Percentiles rank a stretch among this genome's conserved stretches.
Conservation (phyloP, 2,888 invertebrate genomes). For the Drosophila testacea region DNA sequence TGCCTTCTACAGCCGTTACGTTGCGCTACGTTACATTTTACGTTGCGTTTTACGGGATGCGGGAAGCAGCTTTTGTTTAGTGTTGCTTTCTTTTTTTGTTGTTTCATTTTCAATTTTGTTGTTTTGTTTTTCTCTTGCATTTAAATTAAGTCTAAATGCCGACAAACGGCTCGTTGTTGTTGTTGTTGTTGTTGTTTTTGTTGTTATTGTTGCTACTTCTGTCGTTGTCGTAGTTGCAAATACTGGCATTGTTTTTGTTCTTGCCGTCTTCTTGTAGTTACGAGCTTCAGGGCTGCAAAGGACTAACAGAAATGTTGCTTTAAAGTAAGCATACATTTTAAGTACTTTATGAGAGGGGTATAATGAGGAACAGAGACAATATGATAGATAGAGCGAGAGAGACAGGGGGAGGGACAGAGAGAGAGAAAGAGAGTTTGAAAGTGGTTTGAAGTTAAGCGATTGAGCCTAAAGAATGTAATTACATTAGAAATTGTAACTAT, state of each 20-base stretch:
- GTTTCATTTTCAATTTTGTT: constrained; percentile 9
- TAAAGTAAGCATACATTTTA: constrained; percentile 17
- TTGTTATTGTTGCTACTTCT: constrained; percentile 34
- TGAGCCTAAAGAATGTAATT: constrained; percentile 4
- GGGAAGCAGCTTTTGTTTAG: constrained; percentile 57
- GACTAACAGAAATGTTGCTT: constrained; percentile 19
- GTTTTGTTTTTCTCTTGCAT: constrained; percentile 58
- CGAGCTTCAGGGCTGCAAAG: constrained; percentile 29
- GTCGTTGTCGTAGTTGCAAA: constrained; percentile 25
- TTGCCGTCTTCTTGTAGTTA: constrained; percentile 18
- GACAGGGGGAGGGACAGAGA: background rate
- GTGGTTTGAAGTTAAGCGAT: background rate
- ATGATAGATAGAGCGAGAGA: background rate
- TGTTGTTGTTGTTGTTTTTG: constrained; percentile 47
- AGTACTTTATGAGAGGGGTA: constrained; percentile 1
- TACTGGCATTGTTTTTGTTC: constrained; percentile 4
- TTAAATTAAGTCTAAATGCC: constrained; percentile 78
- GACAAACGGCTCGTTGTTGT: constrained; percentile 59
- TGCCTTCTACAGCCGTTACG: constrained; percentile 70
- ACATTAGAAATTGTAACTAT: constrained; percentile 9
- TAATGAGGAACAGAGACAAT: no score
- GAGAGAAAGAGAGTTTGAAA: background rate
- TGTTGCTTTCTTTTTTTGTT: constrained; percentile 6
- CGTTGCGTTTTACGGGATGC: constrained; percentile 45
- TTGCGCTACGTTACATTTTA: constrained; percentile 73